A percentile compares a stretch with the other conserved stretches of the same genome.
Evolutionary conservation across 2,113 vertebrate genomes (phyloP).

Genomic region (Barnardius zonarius): DNA sequence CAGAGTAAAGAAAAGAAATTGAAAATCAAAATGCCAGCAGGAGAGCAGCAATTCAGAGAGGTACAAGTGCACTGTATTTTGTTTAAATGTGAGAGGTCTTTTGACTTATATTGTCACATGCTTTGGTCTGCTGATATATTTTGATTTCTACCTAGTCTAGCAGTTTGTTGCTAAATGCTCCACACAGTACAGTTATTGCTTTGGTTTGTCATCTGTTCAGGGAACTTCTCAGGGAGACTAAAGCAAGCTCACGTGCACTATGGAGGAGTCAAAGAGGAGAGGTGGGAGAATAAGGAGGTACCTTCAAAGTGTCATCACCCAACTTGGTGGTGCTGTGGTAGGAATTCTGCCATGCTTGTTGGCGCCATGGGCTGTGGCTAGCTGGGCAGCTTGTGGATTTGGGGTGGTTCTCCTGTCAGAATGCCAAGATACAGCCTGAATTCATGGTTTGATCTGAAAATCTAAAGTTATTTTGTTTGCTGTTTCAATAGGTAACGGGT

Average conservation of each 20-base stretch:
- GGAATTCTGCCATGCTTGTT: background rate
- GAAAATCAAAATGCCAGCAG: background rate
- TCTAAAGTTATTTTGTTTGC: slow-evolving; percentile 38
- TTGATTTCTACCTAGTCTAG: background rate
- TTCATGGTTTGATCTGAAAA: slow-evolving; percentile 24
- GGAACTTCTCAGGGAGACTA: background rate
- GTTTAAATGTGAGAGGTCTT: background rate
- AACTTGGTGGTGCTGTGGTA: background rate
- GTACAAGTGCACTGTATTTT: background rate
- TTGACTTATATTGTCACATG: background rate
- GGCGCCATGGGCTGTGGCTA: background rate
- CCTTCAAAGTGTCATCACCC: background rate
- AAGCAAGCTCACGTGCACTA: accelerated
- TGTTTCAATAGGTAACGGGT: slow-evolving; percentile 27
- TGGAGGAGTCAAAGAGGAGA: accelerated
- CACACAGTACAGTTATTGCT: accelerated
- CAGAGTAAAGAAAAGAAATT: background rate
- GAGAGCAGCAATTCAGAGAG: background rate
- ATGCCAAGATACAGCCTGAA: slow-evolving; percentile 9
- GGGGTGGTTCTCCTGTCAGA: background rate
- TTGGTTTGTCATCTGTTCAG: background rate
- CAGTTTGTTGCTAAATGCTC: background rate
- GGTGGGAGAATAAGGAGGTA: background rate
- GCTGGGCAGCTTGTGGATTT: background rate
- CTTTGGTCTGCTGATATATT: background rate